Conservation (phyloP, 2,888 invertebrate species). For the Drosophila koepferae region DNA sequence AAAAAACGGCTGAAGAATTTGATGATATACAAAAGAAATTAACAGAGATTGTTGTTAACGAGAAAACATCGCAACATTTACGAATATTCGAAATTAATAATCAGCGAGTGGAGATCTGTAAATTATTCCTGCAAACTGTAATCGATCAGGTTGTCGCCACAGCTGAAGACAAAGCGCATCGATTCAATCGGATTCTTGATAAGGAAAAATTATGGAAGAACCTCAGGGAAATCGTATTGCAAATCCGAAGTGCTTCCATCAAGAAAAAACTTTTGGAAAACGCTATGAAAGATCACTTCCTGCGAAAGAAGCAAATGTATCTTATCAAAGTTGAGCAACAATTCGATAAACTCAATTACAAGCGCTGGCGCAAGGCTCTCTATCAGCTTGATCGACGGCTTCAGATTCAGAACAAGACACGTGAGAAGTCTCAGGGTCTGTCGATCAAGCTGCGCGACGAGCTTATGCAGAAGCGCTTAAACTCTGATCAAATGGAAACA, state of each 20-base stretch:
- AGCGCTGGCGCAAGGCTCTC: constrained; percentile 12
- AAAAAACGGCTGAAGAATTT: background rate
- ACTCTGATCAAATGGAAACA: background rate
- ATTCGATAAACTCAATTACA: background rate
- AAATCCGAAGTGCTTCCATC: rapidly evolving
- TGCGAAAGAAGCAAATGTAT: constrained; percentile 6
- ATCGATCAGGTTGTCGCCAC: constrained; percentile 6
- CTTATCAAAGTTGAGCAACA: rapidly evolving
- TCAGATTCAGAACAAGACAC: background rate
- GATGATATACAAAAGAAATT: rapidly evolving
- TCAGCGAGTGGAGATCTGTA: rapidly evolving
- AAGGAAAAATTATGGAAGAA: constrained; percentile 25
- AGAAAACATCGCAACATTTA: rapidly evolving
- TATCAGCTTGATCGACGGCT: constrained; percentile 31
- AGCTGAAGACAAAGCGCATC: background rate
- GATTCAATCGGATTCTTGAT: constrained; percentile 15
- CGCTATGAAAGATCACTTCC: constrained; percentile 7
- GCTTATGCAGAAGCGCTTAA: rapidly evolving
- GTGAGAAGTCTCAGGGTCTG: rapidly evolving
- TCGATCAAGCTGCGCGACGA: background rate
- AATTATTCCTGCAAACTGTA: constrained; percentile 8
- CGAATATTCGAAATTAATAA: background rate
- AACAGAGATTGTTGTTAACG: rapidly evolving
- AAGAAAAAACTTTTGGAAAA: background rate
- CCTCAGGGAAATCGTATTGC: background rate